Conservation (phyloP, 30 jellyfish, hydroid and myxozoan species). For the Aurelia aurita complex sp. Pacific region DNA sequence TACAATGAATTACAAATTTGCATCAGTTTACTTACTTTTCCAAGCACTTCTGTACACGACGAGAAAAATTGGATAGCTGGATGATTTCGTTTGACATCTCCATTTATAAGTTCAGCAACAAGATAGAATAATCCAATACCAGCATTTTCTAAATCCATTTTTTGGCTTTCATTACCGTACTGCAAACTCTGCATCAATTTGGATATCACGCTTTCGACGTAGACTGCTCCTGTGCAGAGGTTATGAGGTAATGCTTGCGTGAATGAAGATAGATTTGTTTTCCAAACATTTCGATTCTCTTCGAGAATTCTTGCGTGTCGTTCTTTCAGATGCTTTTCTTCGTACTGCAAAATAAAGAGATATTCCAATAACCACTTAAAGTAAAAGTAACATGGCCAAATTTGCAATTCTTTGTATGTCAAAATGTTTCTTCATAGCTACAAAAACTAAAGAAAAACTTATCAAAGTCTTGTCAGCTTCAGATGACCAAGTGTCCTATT, state of each 20-base stretch:
- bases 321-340: constrained; percentile 20
- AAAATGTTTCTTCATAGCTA: not conserved
- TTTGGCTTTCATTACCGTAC: constrained; percentile 51
- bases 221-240: constrained; percentile 75
- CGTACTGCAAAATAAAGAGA: constrained; percentile 16
- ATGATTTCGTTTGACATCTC: constrained; percentile 69
- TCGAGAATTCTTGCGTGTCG: constrained; percentile 28
- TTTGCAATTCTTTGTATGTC: too few species aligned
- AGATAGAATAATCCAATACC: constrained; percentile 77
- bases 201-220: constrained; percentile 73
- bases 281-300: constrained; percentile 76
- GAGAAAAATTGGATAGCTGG: constrained; percentile 95
- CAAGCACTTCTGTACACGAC: constrained; percentile 62
- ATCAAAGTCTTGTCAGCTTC: too few species aligned
- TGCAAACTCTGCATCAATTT: constrained; percentile 60
- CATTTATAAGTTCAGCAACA: constrained; percentile 80
- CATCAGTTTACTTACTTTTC: too few species aligned
- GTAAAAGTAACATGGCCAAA: too few species aligned
- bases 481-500: too few species aligned
- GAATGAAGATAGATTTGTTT: not conserved
- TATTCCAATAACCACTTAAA: not conserved
- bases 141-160: constrained; percentile 41
- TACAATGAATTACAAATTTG: too few species aligned
- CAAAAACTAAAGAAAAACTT: not conserved
- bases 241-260: constrained; percentile 43